Evolutionary conservation across 2,888 invertebrate species (phyloP), one percentile per base, ranked within the genome.

Genomic region (Agapetus fuscipes): DNA sequence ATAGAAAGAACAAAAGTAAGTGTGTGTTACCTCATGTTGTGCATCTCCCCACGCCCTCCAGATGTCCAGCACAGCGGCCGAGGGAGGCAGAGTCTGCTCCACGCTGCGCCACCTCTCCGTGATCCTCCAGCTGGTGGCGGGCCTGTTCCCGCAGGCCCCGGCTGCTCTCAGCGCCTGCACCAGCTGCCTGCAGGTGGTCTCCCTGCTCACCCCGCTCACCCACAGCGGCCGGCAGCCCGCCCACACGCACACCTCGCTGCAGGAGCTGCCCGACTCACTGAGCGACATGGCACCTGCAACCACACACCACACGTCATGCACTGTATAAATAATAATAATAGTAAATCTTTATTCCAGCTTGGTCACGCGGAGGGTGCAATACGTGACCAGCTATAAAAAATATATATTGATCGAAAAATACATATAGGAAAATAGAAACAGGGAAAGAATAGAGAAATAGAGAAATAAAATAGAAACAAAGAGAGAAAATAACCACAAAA

Each of bases 31-130:
- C 59, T 80, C 78, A 53, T 70, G 64, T 60, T 76, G 71, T 42
- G 78, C 77, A 51, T 74, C 72, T 39, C 84, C 86, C 87, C 87
- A 88, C 16, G 85, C 82, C 44, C 80, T 80, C 71, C 86, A 75
- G 34, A 88, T 80, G 54, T 84, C 83, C 40, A 86, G 64, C 46
- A 87, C 82, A 40, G 78, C 75, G 33, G 82, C 80, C 51, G 79
- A 74, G 17, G 80, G 77, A 39, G 77, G 80, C 48, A 83, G 62
- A 34, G 76, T 80, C 51, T 78, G 74, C 62, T 83, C 86, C 41
- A 87, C 80, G 51, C 83, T 80, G 55, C 85, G 68, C 83, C 84
- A 80, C 54, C 82, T 61, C 60, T 85, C 85, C 26, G 83, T 80
- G 53, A 85, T 74, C 56, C 80, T 78, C 72, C 83, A 85, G 32